These are phyloP conservation scores for Phaonia tiefii DNA, from an alignment of 2,888 invertebrate species.

Conservation along the genomic window DNA sequence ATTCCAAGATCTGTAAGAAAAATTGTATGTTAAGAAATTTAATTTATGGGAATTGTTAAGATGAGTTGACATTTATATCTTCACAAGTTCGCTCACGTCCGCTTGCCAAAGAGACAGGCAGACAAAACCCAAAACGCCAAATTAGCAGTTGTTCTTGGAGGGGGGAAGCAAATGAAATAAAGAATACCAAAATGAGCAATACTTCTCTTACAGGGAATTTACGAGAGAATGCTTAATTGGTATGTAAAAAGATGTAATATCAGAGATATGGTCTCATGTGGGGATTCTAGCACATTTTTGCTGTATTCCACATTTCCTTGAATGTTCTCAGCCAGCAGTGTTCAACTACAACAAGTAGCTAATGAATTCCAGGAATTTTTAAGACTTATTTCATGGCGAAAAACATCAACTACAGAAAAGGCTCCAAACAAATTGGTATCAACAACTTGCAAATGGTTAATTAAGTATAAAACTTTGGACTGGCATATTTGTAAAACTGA, in stretches of 20 bases:
- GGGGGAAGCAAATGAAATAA: no score
- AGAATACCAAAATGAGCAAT: no score
- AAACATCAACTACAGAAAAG: background rate
- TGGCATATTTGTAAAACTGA: no score
- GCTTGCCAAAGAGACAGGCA: background rate
- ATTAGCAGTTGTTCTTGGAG: background rate
- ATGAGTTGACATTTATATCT: constrained; percentile 60
- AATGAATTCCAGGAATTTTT: constrained; percentile 21
- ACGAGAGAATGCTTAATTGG: constrained; percentile 47
- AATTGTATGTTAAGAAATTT: constrained; percentile 16
- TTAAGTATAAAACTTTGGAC: constrained; percentile 6
- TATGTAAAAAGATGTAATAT: constrained; percentile 48
- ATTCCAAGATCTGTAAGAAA: background rate
- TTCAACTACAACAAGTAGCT: background rate
- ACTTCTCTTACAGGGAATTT: constrained; percentile 17
- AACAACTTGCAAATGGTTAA: constrained; percentile 14
- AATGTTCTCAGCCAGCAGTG: background rate
- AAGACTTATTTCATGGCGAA: constrained; percentile 14
- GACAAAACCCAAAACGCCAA: background rate
- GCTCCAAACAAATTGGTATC: constrained; percentile 7
- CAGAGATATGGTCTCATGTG: constrained; percentile 29
- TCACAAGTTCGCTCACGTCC: no score
- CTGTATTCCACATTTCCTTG: constrained; percentile 6
- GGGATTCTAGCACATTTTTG: background rate
- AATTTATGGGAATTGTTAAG: constrained; percentile 58